A percentile compares a stretch with the other conserved stretches of the same genome.
These are phyloP conservation scores for Sesia apiformis DNA, from an alignment of 2,888 invertebrate species.

Conservation along the genomic window DNA sequence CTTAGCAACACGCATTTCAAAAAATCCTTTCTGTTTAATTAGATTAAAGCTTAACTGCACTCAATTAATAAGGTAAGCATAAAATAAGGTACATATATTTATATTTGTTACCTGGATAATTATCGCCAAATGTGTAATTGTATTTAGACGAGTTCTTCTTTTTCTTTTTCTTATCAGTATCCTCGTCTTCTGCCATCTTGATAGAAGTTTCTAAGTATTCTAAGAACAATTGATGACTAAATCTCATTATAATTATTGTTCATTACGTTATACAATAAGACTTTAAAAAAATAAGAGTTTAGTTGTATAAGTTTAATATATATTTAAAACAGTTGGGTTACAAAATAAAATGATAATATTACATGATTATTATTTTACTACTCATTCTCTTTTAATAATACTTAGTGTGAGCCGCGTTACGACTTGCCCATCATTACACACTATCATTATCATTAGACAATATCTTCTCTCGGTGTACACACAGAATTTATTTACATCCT, in stretches of 20 bases:
- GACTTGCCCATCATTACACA: conserved; percentile 44
- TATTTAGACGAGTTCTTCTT: conserved; percentile 60
- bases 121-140: conserved; percentile 65
- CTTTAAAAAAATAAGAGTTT: too few relatives aligned
- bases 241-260: too few relatives aligned
- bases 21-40: too few relatives aligned
- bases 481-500: conserved; percentile 62
- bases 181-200: conserved; percentile 51
- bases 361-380: conserved; percentile 14
- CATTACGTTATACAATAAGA: too few relatives aligned
- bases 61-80: too few relatives aligned
- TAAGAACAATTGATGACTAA: too few relatives aligned
- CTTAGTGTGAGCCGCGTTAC: conserved; percentile 58
- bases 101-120: conserved; percentile 55
- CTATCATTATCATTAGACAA: conserved; percentile 52
- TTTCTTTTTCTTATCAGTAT: conserved; percentile 44
- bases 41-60: too few relatives aligned
- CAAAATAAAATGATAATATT: conserved; percentile 63
- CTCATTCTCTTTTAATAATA: conserved; percentile 48
- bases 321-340: conserved; percentile 36
- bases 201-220: not conserved
- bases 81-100: too few relatives aligned
- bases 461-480: conserved; percentile 58
- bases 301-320: too few relatives aligned
- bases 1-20: too few relatives aligned